These are phyloP conservation scores for Olivierus martensii DNA, from an alignment of 1,140 invertebrate species.

Conservation along the genomic window DNA sequence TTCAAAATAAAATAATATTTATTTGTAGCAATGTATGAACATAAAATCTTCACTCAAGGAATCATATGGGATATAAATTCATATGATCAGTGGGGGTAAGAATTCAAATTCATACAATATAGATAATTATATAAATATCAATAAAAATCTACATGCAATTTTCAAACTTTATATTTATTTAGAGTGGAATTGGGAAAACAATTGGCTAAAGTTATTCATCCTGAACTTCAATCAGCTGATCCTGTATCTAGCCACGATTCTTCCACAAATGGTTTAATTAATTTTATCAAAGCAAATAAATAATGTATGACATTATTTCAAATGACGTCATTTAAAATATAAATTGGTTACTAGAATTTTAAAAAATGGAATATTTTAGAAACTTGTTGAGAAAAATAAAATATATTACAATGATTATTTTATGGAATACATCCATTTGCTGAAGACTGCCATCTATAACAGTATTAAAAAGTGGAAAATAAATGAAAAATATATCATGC, in stretches of 20 bases:
- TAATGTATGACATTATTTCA: no score
- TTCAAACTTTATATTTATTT: no score
- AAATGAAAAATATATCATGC: no score
- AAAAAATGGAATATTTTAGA: no score
- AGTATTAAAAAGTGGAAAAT: no score
- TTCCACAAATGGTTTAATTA: constrained; percentile 90
- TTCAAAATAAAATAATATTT: constrained; percentile 30
- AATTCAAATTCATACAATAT: constrained; percentile 13
- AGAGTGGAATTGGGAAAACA: constrained; percentile 97
- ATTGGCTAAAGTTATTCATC: constrained; percentile 91
- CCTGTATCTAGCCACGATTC: constrained; percentile 54
- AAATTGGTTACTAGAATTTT: no score
- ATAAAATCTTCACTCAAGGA: constrained; percentile 98
- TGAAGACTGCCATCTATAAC: no score
- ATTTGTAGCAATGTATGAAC: constrained; percentile 82
- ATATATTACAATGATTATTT: no score
- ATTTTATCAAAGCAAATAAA: constrained; percentile 58
- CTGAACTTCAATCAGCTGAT: constrained; percentile 59
- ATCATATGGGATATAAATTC: constrained; percentile 99
- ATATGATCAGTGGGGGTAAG: constrained; percentile 97
- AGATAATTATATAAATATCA: neutral
- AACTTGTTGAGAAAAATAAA: no score
- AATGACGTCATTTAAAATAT: no score
- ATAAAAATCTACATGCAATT: neutral
- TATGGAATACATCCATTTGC: no score